These are phyloP conservation scores for Camelus bactrianus DNA, from an alignment of 2,113 vertebrate genomes.

Conservation along the genomic window DNA sequence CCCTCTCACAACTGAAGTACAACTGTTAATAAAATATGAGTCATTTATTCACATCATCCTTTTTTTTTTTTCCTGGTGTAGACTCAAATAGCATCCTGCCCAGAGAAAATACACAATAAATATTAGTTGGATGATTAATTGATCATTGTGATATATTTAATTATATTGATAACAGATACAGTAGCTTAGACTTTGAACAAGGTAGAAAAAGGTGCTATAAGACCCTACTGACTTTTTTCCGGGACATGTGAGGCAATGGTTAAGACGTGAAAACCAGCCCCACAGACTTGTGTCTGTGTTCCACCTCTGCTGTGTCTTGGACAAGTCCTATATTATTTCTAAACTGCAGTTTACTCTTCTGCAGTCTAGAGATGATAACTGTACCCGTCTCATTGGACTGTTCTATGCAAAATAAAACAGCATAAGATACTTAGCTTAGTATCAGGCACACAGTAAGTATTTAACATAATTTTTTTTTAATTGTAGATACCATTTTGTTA, in stretches of 20 bases:
- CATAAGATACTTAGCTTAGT: background rate
- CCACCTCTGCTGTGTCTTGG: background rate
- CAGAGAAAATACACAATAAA: background rate
- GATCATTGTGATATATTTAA: background rate
- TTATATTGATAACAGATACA: background rate
- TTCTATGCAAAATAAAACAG: background rate
- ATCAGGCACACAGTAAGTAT: background rate
- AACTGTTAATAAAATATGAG: background rate
- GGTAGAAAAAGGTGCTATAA: background rate
- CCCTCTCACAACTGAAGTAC: background rate
- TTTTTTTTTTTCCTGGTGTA: background rate
- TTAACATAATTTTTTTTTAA: background rate
- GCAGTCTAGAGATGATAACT: background rate
- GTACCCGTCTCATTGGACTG: background rate
- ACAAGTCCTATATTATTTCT: background rate
- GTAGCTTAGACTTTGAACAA: background rate
- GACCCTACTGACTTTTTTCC: background rate
- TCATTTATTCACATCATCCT: background rate
- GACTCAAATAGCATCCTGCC: background rate
- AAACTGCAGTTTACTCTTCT: background rate
- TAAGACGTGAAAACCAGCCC: background rate
- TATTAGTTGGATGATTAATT: background rate
- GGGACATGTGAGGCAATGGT: accelerated
- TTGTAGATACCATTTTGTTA: background rate
- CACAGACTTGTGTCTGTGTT: accelerated